Conservation (phyloP, 2,888 invertebrate genomes). For the Rhingia campestris region DNA sequence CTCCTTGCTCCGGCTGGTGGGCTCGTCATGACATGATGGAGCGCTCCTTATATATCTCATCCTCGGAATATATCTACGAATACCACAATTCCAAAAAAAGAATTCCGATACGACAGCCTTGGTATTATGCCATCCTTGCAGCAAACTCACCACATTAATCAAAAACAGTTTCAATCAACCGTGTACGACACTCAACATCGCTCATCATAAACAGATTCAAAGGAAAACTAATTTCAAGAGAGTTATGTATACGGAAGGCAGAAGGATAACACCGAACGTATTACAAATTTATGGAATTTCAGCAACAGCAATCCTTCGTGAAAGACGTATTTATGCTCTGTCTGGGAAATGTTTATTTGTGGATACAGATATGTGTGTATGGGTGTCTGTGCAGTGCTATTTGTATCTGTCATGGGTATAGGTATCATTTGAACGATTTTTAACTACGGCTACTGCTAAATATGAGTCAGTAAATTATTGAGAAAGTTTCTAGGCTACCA, state of each 20-base stretch:
- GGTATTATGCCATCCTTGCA: too few relatives aligned
- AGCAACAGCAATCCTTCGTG: not conserved
- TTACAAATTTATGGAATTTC: conserved; percentile 28
- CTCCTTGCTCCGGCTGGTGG: too few relatives aligned
- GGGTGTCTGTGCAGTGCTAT: not conserved
- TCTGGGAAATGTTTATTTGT: conserved; percentile 1
- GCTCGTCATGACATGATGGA: too few relatives aligned
- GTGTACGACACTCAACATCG: not conserved
- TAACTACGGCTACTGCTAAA: not conserved
- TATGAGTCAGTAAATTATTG: conserved; percentile 34
- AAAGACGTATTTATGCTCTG: not conserved
- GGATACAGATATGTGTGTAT: not conserved
- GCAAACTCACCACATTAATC: conserved; percentile 6
- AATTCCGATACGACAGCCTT: too few relatives aligned
- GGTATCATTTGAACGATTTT: not conserved
- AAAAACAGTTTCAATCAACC: conserved; percentile 22
- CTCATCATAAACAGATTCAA: not conserved
- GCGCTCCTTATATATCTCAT: too few relatives aligned
- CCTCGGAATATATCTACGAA: too few relatives aligned
- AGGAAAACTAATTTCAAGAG: conserved; percentile 35
- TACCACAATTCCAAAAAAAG: too few relatives aligned
- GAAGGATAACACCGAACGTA: conserved; percentile 1
- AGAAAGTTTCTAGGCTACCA: conserved; percentile 1
- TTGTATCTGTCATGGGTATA: not conserved
- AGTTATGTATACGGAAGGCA: conserved; percentile 4